Evolutionary conservation across 2,888 invertebrate species (phyloP).

Genomic region (Abrostola tripartita): DNA sequence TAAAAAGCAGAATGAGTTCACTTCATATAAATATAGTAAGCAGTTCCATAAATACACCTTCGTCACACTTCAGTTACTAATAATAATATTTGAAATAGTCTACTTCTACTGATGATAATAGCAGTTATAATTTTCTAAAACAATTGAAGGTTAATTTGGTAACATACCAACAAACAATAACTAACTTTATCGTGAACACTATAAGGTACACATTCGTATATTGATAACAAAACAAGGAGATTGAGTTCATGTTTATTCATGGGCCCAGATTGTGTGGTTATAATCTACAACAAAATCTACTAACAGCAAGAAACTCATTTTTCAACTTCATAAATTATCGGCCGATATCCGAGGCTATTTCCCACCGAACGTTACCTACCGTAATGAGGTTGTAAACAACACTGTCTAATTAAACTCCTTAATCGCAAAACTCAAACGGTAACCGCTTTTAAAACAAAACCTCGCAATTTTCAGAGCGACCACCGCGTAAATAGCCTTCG

Average conservation of each 20-base stretch:
- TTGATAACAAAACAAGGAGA: constrained; percentile 56
- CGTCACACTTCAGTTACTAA: constrained; percentile 4
- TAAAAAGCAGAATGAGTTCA: no score
- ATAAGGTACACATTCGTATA: constrained; percentile 57
- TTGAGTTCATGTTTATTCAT: constrained; percentile 77
- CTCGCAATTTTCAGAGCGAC: constrained; percentile 86
- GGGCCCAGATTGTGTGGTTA: constrained; percentile 71
- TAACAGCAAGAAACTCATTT: constrained; percentile 81
- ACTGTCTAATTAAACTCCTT: constrained; percentile 88
- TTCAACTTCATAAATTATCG: constrained; percentile 86
- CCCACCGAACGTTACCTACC: constrained; percentile 73
- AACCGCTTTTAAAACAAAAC: constrained; percentile 88
- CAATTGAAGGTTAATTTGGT: constrained; percentile 69
- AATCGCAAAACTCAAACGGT: constrained; percentile 88
- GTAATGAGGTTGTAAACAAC: constrained; percentile 89
- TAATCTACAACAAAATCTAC: constrained; percentile 77
- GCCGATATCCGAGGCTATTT: constrained; percentile 83
- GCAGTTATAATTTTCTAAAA: constrained; percentile 63
- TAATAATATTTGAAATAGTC: constrained; percentile 35
- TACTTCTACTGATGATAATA: constrained; percentile 54
- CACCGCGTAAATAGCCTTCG: constrained; percentile 86
- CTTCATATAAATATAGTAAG: no score
- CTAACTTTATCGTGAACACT: constrained; percentile 47
- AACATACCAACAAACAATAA: constrained; percentile 45
- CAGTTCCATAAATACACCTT: neutral